Evolutionary conservation across 2,888 invertebrate genomes (phyloP).

Genomic region (Notodonta dromedarius): DNA sequence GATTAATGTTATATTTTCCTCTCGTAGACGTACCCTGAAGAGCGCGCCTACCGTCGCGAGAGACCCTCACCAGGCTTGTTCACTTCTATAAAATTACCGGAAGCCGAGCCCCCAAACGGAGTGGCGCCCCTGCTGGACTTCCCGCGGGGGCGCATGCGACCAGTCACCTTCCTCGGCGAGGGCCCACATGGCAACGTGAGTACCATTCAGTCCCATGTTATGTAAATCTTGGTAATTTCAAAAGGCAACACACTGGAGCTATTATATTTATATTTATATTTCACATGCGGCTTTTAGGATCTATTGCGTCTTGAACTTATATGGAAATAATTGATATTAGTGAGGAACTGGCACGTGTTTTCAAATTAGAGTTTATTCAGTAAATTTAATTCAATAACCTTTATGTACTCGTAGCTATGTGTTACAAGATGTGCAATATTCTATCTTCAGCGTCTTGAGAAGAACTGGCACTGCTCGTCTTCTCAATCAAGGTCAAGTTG

Average conservation of each 20-base stretch:
- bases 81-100: slow-evolving; percentile 89
- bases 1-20: slow-evolving; percentile 11
- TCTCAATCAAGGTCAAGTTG: slow-evolving; percentile 4
- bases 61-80: slow-evolving; percentile 88
- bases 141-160: slow-evolving; percentile 92
- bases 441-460: neutral
- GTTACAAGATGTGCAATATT: neutral
- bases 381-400: neutral
- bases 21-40: slow-evolving; percentile 74
- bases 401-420: neutral
- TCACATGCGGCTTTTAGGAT: no score
- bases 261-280: no score
- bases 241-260: no score
- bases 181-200: slow-evolving; percentile 94
- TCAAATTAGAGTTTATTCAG: neutral
- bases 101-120: slow-evolving; percentile 87
- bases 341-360: no score
- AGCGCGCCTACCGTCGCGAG: slow-evolving; percentile 81
- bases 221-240: no score
- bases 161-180: slow-evolving; percentile 93
- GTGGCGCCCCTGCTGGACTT: slow-evolving; percentile 90
- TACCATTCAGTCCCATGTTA: slow-evolving; percentile 31
- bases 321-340: no score
- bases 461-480: neutral
- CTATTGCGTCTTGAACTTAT: no score